Conservation (phyloP, 2,888 invertebrate genomes). For the Plagodis pulveraria region DNA sequence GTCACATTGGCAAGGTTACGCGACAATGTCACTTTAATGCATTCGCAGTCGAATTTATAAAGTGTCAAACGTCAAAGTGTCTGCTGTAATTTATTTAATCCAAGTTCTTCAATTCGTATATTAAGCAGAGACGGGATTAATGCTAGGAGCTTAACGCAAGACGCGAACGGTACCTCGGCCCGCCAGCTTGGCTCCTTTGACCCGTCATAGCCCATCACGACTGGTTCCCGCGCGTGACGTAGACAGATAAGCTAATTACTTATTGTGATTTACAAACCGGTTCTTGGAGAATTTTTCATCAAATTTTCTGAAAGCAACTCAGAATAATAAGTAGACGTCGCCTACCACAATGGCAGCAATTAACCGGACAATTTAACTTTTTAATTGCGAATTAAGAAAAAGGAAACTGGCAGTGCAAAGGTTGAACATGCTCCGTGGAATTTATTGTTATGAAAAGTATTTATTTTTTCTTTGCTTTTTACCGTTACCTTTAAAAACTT, state of each 20-base stretch:
- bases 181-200: constrained; percentile 23
- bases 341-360: constrained; percentile 77
- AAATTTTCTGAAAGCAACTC: constrained; percentile 67
- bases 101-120: constrained; percentile 70
- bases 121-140: constrained; percentile 72
- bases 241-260: constrained; percentile 80
- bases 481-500: constrained; percentile 13
- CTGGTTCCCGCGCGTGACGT: constrained; percentile 64
- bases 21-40: constrained; percentile 6
- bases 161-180: constrained; percentile 53
- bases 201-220: constrained; percentile 38
- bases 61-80: constrained; percentile 45
- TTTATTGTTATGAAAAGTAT: constrained; percentile 50
- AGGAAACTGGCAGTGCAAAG: constrained; percentile 71
- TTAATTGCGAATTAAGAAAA: constrained; percentile 72
- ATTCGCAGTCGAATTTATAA: constrained; percentile 16
- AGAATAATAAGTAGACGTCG: constrained; percentile 72
- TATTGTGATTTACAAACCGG: constrained; percentile 74
- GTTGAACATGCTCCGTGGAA: constrained; percentile 64
- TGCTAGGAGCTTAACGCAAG: constrained; percentile 68
- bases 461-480: constrained; percentile 19
- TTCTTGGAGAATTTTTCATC: constrained; percentile 67
- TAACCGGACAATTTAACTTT: constrained; percentile 82
- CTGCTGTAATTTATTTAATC: constrained; percentile 65
- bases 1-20: constrained; percentile 5